Evolutionary conservation across 2,797 vertebrate species (phyloP).

Genomic region (Pseudocheirus occidentalis): DNA sequence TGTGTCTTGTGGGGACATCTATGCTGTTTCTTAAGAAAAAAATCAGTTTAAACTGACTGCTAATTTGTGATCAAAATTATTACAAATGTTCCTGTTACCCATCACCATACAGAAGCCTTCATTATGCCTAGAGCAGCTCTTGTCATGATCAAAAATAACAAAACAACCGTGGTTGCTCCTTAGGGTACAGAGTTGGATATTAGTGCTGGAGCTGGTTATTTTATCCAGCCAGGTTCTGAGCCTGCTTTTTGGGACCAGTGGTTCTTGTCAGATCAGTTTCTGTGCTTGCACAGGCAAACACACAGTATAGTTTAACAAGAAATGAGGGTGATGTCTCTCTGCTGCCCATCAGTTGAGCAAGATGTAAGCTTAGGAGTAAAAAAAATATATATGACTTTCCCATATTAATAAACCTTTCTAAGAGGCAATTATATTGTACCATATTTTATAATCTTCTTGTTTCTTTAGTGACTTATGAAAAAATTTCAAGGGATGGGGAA

Average conservation of each 20-base stretch:
- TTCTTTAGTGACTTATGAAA: conserved; percentile 48
- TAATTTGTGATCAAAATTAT: conserved; percentile 60
- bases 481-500: not conserved
- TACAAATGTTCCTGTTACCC: conserved; percentile 21
- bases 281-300: conserved; percentile 29
- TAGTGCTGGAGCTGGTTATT: conserved; percentile 44
- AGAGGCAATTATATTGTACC: conserved; percentile 37
- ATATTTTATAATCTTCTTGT: conserved; percentile 53
- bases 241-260: conserved; percentile 12
- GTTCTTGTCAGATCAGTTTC: not conserved
- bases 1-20: conserved; percentile 57
- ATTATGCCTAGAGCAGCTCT: conserved; percentile 18
- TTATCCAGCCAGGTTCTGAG: conserved; percentile 46
- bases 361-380: conserved; percentile 27
- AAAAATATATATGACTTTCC: conserved; percentile 31
- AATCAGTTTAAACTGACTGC: conserved; percentile 60
- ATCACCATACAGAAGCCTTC: conserved; percentile 37
- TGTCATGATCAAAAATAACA: conserved; percentile 64
- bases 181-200: conserved; percentile 40
- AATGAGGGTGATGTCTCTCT: conserved; percentile 4
- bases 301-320: conserved; percentile 45
- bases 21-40: conserved; percentile 42
- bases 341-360: conserved; percentile 19
- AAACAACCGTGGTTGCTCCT: conserved; percentile 53
- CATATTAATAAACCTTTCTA: conserved; percentile 49